Evolutionary conservation across 2,888 invertebrate genomes (phyloP).

Genomic region (Leptopterna dolabrata): DNA sequence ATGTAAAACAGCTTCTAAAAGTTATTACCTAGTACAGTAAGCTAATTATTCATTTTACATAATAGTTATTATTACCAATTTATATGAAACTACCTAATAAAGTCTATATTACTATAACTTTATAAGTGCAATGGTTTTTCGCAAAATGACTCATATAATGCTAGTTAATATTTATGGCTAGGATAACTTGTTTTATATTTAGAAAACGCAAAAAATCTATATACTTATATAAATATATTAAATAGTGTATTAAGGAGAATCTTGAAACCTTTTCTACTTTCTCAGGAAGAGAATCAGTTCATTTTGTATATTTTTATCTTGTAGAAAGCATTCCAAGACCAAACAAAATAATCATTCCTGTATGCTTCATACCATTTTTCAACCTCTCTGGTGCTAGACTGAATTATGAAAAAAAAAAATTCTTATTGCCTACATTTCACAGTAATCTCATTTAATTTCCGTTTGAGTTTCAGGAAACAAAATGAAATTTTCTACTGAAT

Average conservation of each 20-base stretch:
- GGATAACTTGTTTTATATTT: slow-evolving; percentile 60
- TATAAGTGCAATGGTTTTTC: slow-evolving; percentile 52
- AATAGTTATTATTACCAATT: slow-evolving; percentile 48
- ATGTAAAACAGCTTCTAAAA: slow-evolving; percentile 46
- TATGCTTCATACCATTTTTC: slow-evolving; percentile 40
- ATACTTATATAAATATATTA: slow-evolving; percentile 58
- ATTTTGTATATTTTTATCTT: slow-evolving; percentile 39
- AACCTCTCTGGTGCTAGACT: slow-evolving; percentile 45
- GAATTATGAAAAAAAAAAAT: slow-evolving; percentile 15
- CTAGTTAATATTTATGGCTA: slow-evolving; percentile 57
- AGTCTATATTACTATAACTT: slow-evolving; percentile 36
- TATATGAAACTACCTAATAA: slow-evolving; percentile 36
- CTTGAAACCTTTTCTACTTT: slow-evolving; percentile 60
- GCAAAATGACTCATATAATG: slow-evolving; percentile 57
- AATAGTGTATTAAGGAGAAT: slow-evolving; percentile 58
- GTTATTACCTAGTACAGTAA: slow-evolving; percentile 52
- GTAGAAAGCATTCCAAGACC: slow-evolving; percentile 48
- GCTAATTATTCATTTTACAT: slow-evolving; percentile 55
- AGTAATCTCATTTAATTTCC: background rate
- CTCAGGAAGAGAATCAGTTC: slow-evolving; percentile 55
- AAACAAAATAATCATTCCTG: slow-evolving; percentile 22
- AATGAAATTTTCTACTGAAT: background rate
- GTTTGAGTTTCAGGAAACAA: background rate
- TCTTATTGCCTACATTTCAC: slow-evolving; percentile 33
- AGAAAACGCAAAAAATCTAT: slow-evolving; percentile 53